These are phyloP conservation scores for Cryptoprocta ferox DNA, from an alignment of 2,797 vertebrate species.

Conservation along the genomic window DNA sequence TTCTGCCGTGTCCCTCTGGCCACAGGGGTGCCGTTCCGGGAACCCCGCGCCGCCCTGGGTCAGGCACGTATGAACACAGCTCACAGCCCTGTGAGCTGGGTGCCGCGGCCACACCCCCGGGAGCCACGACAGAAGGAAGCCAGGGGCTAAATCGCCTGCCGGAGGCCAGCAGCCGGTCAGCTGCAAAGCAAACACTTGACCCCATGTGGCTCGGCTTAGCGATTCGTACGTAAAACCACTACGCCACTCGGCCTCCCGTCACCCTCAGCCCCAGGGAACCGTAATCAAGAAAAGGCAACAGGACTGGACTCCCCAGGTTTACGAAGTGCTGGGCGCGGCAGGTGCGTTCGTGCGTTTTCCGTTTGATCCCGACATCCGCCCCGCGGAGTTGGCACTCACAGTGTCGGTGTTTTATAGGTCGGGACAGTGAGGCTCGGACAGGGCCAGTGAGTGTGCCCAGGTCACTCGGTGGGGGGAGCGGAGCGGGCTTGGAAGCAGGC, in stretches of 20 bases:
- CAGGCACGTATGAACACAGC: neutral
- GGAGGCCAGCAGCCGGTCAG: rapidly evolving
- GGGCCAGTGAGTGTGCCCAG: neutral
- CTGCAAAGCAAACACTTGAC: neutral
- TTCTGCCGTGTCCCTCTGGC: neutral
- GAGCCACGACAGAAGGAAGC: neutral
- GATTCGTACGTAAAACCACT: rapidly evolving
- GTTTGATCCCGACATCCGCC: rapidly evolving
- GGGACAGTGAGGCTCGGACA: neutral
- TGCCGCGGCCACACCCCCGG: too few species aligned
- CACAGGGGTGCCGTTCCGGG: neutral
- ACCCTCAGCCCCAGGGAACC: neutral
- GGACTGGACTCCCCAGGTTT: neutral
- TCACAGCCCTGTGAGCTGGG: neutral
- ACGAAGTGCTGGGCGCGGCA: rapidly evolving
- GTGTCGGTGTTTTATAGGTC: neutral
- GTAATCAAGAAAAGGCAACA: neutral
- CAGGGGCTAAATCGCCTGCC: neutral
- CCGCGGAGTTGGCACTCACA: rapidly evolving
- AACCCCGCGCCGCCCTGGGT: neutral
- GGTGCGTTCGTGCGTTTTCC: neutral
- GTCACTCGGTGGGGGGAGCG: neutral
- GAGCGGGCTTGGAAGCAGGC: neutral
- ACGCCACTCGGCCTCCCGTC: neutral
- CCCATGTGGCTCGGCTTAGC: neutral